Evolutionary conservation across 2,113 vertebrate genomes (phyloP), one percentile per base, ranked within the genome.

Genomic region (Bujurquina vittata): DNA sequence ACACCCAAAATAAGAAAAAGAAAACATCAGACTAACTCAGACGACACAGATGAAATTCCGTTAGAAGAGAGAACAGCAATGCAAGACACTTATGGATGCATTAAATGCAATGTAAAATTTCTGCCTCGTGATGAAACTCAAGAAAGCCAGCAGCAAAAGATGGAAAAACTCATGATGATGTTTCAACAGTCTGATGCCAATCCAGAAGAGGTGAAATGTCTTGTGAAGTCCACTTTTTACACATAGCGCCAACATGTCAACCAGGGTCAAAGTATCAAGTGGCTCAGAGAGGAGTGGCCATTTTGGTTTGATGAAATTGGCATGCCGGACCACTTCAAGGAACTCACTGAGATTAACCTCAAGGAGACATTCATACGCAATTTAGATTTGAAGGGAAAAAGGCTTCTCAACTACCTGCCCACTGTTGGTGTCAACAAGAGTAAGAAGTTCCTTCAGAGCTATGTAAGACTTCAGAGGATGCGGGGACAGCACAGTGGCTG

Each of bases 141-240:
- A 69, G 46, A 77, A 10, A 87, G 73, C 81, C 86, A 81, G 46
- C 81, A 75, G 33, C 23, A 83, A 65, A 83, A 83, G 60, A 87
- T 18, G 55, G 78, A 84, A 75, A 63, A 74, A 63, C 7, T 84
- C 18, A 87, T 79, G 56, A 26, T 79, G 56, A 80, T 80, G 54
- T 81, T 29, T 12, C 26, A 59, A 15, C 26, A 59, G 26, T 23
- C 14, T 58, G 23, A 29, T 0, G 7, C 57, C 14, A 29, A 58
- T 58, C 14, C 0, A 58, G 23, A 58, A 0, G 14, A 58, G 57
- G 7, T 58, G 26, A 58, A 58, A 17, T 12, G 6, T 59, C 57
- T 59, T 29, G 29, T 59, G 57, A 59, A 59, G 26, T 59, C 26
- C 14, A 59, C 57, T 59, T 59, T 17, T 0, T 59, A 2, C 23